phyloP scores from a whole-genome alignment of 2,113 vertebrate species.

The Excalfactoria chinensis region DNA sequence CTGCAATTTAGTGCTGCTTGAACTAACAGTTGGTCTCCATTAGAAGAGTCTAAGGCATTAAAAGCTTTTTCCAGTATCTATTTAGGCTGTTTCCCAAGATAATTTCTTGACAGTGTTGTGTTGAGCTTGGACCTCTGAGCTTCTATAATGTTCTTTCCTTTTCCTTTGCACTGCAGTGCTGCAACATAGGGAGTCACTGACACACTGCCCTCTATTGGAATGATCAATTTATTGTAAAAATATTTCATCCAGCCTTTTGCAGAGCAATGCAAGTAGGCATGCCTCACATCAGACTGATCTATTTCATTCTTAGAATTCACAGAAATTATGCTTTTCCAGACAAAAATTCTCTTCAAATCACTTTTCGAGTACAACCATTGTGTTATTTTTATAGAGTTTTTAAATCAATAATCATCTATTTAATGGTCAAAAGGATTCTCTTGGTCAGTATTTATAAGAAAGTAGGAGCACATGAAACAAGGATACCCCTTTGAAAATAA shows the following conservation, averaged over 20 bases:
- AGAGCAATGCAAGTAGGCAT: not conserved
- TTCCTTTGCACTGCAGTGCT: accelerated
- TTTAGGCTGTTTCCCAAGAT: not conserved
- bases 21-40: not conserved
- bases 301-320: not conserved
- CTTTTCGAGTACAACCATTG: not conserved
- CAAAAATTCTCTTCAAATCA: not conserved
- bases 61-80: not conserved
- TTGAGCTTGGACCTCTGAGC: not conserved
- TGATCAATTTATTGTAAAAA: not conserved
- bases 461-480: not conserved
- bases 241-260: not conserved
- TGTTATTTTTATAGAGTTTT: not conserved
- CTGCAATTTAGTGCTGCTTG: not conserved
- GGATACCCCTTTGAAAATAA: not conserved
- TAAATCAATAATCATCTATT: not conserved
- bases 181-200: not conserved
- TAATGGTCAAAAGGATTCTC: not conserved
- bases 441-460: not conserved
- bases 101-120: not conserved
- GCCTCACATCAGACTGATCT: accelerated
- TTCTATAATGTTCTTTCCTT: not conserved
- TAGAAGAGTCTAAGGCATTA: not conserved
- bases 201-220: not conserved
- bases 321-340: not conserved